These are phyloP conservation scores for Lacanobia oleracea DNA, from an alignment of 2,888 invertebrate genomes.

Conservation along the genomic window DNA sequence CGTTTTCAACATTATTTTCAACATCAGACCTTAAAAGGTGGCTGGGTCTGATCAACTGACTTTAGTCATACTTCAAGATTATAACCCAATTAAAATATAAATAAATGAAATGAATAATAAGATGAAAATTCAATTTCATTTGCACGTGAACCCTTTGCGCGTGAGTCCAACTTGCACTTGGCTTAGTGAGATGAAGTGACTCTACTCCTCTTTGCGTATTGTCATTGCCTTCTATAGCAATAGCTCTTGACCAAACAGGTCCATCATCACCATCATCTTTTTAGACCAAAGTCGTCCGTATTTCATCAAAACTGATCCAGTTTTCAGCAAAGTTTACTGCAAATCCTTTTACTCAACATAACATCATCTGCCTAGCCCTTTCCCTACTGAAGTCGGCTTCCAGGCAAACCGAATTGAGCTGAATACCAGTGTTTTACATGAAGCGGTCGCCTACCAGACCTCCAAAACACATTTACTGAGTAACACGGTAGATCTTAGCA, in stretches of 20 bases:
- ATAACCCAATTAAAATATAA: too few relatives aligned
- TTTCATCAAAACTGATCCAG: not conserved
- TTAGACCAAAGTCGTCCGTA: not conserved
- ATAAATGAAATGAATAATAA: too few relatives aligned
- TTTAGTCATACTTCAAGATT: not conserved
- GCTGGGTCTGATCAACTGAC: not conserved
- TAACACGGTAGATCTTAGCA: too few relatives aligned
- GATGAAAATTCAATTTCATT: conserved; percentile 16
- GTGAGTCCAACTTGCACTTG: too few relatives aligned
- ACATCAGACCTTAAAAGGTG: not conserved
- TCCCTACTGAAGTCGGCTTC: too few relatives aligned
- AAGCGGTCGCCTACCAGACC: too few relatives aligned
- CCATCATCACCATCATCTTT: not conserved
- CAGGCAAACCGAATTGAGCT: too few relatives aligned
- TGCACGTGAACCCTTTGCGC: too few relatives aligned
- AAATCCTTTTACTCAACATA: not conserved
- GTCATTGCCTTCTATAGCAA: not conserved
- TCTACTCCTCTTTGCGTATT: not conserved
- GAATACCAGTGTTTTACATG: too few relatives aligned
- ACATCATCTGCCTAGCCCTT: too few relatives aligned
- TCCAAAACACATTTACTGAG: too few relatives aligned
- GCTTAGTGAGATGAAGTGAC: too few relatives aligned
- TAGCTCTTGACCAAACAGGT: not conserved
- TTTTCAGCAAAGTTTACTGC: not conserved
- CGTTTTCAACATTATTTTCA: not conserved